Base-by-base conservation (phyloP, 2,888 invertebrate genomes). In the Drosophila prostipennis region DNA sequence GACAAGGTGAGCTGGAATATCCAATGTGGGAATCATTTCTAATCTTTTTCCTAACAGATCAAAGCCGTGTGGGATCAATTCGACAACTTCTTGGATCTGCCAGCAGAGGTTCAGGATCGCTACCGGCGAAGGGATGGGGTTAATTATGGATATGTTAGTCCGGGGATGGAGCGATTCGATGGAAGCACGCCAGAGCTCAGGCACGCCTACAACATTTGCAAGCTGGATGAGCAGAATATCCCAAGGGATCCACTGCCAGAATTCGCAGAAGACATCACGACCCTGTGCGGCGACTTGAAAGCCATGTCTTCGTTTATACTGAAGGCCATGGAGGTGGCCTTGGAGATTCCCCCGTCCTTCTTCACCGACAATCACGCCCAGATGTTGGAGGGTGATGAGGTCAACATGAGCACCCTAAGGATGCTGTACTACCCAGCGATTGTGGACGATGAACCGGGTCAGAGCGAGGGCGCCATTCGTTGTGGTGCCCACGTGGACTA, bases 401-500 rank as follows among this genome's bases (percentile, higher is more conserved):
- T 93, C 78, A 95, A 95, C 91, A 93, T 94, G 70, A 94, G 95
- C 16, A 94, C 94, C 43, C 93, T 96, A 91, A 94, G 96, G 54
- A 91, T 96, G 70, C 92, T 96, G 76, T 95, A 95, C 92, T 96
- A 96, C 92, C 96, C 96, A 37, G 95, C 95, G 1, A 93, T 94
- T 46, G 93, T 94, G 3, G 94, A 94, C 7, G 94, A 94, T 74
- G 93, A 94, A 89, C 94, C 93, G 58, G 94, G 94, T 82, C 93
- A 93, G 72, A 93, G 93, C 43, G 90, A 91, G 6, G 82, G 76
- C 3, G 71, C 90, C 13, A 90, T 94, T 42, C 93, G 96, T 34
- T 95, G 95, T 88, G 95, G 95, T 3, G 94, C 95, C 2, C 96
- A 96, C 90, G 94, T 95, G 29, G 96, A 96, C 91, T 95, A 95